Evolutionary conservation across 2,113 vertebrate genomes (phyloP).

Genomic region (Pelecanus crispus): DNA sequence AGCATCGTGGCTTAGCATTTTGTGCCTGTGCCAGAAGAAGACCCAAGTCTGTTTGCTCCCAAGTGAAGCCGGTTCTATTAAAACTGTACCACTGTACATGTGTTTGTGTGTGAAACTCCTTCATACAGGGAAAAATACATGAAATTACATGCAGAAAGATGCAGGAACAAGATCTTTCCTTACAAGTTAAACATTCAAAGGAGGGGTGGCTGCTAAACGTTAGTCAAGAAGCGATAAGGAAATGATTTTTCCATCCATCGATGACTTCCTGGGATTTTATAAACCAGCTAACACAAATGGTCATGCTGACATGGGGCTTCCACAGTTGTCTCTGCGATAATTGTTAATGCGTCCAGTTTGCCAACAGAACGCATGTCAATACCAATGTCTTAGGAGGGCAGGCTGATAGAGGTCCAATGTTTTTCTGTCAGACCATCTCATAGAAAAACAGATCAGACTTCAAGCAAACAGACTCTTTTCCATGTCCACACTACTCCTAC

Average conservation of each 20-base stretch:
- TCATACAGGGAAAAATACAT: background rate
- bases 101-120: background rate
- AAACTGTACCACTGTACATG: background rate
- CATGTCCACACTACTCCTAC: background rate
- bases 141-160: background rate
- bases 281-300: background rate
- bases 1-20: background rate
- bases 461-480: background rate
- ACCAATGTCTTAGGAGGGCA: background rate
- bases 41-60: background rate
- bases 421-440: background rate
- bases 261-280: background rate
- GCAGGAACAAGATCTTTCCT: background rate
- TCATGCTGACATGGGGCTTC: background rate
- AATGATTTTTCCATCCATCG: background rate
- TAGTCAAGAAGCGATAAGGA: background rate
- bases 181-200: background rate
- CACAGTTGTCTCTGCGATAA: background rate
- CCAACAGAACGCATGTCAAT: background rate
- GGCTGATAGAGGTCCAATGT: background rate
- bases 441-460: background rate
- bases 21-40: background rate
- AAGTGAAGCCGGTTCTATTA: background rate
- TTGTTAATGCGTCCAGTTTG: background rate
- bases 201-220: background rate